phyloP scores from a whole-genome alignment of 2,113 vertebrate genomes.

The Prionailurus bengalensis region DNA sequence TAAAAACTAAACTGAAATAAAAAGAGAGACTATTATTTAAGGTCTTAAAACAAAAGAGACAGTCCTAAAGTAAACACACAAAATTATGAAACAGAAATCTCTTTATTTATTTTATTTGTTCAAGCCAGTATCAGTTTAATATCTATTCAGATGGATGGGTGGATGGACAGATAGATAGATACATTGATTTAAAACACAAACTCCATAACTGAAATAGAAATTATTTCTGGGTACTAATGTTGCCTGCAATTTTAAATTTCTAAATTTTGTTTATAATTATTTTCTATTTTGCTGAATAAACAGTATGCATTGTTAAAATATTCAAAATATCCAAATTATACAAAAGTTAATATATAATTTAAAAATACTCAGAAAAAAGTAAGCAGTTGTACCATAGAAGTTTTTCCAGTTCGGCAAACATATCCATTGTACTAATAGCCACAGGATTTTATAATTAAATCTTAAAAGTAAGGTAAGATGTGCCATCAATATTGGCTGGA shows the following conservation, averaged over 20 bases:
- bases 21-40: background rate
- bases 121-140: no score
- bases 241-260: background rate
- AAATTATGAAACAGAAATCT: background rate
- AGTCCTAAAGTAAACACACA: background rate
- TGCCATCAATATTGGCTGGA: background rate
- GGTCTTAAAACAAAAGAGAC: background rate
- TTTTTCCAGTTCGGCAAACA: background rate
- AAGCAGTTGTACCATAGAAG: background rate
- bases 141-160: no score
- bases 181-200: background rate
- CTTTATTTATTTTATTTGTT: no score
- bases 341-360: background rate
- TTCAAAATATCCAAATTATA: background rate
- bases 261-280: background rate
- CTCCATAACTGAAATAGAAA: background rate
- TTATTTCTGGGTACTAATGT: background rate
- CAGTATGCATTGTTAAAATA: background rate
- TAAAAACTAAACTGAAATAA: background rate
- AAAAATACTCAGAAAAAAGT: constrained; percentile 1
- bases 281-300: background rate
- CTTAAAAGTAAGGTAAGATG: background rate
- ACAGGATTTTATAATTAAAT: background rate
- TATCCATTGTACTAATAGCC: background rate
- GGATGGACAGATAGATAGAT: background rate